These are phyloP conservation scores for Pilophorus perplexus DNA, from an alignment of 2,888 invertebrate genomes.

Conservation along the genomic window DNA sequence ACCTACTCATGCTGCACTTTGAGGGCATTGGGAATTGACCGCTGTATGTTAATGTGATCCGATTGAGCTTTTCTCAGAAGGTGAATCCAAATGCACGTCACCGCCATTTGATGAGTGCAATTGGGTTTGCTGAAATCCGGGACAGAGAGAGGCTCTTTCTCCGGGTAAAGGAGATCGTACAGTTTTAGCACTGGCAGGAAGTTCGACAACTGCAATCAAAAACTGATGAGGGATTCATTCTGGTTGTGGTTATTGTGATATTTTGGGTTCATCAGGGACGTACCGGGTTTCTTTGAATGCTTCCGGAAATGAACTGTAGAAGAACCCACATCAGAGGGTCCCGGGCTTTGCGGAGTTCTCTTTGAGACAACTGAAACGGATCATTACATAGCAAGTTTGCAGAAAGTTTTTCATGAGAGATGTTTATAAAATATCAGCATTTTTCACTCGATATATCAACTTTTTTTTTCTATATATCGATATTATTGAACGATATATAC, in stretches of 20 bases:
- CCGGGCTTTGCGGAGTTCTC: slow-evolving; percentile 82
- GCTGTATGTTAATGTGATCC: slow-evolving; percentile 69
- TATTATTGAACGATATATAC: not conserved
- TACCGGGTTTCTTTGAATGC: slow-evolving; percentile 89
- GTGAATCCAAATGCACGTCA: slow-evolving; percentile 96
- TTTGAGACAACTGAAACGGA: slow-evolving; percentile 65
- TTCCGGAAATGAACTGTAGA: slow-evolving; percentile 94
- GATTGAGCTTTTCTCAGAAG: slow-evolving; percentile 88
- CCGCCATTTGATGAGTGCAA: slow-evolving; percentile 87
- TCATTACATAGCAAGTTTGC: too few species aligned
- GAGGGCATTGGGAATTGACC: slow-evolving; percentile 75
- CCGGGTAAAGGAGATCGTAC: slow-evolving; percentile 89
- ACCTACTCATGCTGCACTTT: slow-evolving; percentile 79
- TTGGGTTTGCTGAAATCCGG: slow-evolving; percentile 85
- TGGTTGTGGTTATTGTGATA: too few species aligned
- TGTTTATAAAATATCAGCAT: too few species aligned
- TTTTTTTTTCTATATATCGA: not conserved
- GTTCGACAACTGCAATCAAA: slow-evolving; percentile 66
- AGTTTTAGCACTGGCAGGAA: slow-evolving; percentile 86
- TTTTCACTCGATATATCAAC: not conserved
- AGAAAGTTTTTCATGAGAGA: too few species aligned
- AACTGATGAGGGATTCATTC: too few species aligned
- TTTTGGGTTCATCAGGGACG: too few species aligned
- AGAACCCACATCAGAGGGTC: slow-evolving; percentile 99
- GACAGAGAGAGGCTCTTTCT: slow-evolving; percentile 82